A percentile compares a stretch with the other conserved stretches of the same genome.
Conservation (phyloP, 1,140 invertebrate species). For the Ceratosolen solmsi region DNA sequence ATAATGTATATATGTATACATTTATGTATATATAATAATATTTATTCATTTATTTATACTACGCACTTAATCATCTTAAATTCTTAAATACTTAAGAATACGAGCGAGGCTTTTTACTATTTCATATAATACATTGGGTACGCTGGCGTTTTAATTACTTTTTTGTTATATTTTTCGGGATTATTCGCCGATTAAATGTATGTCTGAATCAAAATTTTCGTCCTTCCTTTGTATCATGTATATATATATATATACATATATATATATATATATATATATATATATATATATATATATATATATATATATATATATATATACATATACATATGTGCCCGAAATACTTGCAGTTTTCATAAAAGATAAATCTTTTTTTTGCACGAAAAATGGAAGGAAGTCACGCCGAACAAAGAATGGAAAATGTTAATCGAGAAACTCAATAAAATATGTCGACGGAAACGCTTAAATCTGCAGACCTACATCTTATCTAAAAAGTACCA, state of each 20-base stretch:
- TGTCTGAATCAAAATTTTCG: conserved; percentile 2
- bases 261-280: background rate
- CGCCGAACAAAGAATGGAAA: too few relatives aligned
- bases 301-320: background rate
- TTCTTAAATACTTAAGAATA: conserved; percentile 69
- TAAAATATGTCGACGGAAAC: background rate
- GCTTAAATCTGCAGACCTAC: background rate
- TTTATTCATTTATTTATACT: conserved; percentile 60
- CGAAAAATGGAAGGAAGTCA: background rate
- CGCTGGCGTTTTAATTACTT: conserved; percentile 53
- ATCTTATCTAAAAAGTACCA: background rate
- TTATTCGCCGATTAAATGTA: conserved; percentile 32
- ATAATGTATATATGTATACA: conserved; percentile 56
- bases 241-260: background rate
- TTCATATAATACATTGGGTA: conserved; percentile 60
- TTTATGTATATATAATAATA: conserved; percentile 58
- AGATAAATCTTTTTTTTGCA: background rate
- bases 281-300: background rate
- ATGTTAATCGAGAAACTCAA: too few relatives aligned
- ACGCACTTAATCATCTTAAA: conserved; percentile 59
- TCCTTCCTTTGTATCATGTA: background rate
- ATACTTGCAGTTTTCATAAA: background rate
- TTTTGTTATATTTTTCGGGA: conserved; percentile 22
- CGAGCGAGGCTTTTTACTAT: conserved; percentile 66
- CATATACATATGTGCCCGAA: background rate